Conservation (phyloP, 2,888 invertebrate genomes). For the Parasteatoda lunata region DNA sequence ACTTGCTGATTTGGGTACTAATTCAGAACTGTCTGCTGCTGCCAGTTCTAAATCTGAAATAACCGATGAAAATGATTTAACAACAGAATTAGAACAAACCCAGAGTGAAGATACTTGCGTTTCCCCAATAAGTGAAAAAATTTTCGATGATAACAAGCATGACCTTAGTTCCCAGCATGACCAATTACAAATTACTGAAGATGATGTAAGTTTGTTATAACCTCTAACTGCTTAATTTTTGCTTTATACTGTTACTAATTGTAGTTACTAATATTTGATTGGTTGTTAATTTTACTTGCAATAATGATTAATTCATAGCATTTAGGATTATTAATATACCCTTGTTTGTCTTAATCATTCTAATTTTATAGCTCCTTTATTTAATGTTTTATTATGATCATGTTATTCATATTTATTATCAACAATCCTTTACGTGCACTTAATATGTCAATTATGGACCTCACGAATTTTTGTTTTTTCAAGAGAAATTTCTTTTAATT, state of each 20-base stretch:
- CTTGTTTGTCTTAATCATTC: no score
- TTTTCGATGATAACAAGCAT: slow-evolving; percentile 68
- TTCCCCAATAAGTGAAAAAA: slow-evolving; percentile 58
- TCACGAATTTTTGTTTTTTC: no score
- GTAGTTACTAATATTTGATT: background rate
- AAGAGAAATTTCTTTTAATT: no score
- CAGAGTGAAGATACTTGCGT: slow-evolving; percentile 56
- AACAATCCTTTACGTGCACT: no score
- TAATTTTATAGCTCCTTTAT: no score
- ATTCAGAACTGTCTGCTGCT: slow-evolving; percentile 38
- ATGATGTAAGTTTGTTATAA: slow-evolving; percentile 63
- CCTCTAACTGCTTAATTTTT: slow-evolving; percentile 46
- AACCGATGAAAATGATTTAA: slow-evolving; percentile 50
- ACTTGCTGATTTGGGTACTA: slow-evolving; percentile 38
- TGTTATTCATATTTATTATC: no score
- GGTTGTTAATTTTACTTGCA: no score
- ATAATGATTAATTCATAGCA: no score
- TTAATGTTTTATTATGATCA: no score
- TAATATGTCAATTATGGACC: no score
- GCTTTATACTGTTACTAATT: slow-evolving; percentile 15
- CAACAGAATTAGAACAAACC: slow-evolving; percentile 61
- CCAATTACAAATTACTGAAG: slow-evolving; percentile 50
- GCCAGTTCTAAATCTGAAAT: slow-evolving; percentile 55
- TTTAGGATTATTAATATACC: no score
- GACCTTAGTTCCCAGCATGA: slow-evolving; percentile 60